Base-by-base conservation (phyloP, 2,888 invertebrate species). In the Philereme transversata region DNA sequence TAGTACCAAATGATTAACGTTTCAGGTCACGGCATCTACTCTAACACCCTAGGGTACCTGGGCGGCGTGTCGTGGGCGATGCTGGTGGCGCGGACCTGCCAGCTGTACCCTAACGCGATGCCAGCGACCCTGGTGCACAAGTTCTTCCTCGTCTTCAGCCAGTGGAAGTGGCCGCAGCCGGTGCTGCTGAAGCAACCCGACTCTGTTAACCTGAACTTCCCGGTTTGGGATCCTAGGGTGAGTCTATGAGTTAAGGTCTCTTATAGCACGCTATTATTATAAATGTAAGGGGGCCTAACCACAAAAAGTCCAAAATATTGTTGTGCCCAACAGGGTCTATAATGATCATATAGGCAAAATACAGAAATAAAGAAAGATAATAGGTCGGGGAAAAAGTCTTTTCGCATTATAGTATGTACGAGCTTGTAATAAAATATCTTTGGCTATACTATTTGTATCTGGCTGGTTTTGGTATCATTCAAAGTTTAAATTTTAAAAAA, bases 31-130 rank as follows among this genome's bases (percentile, higher is more conserved):
- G 99, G 99, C 56, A 98, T 99, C 72, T 99, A 99, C 92, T 99
- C 99, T 52, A 99, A 99, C 93, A 97, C 97, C 0, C 93, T 99
- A 73, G 99, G 99, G 47, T 99, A 99, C 87, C 95, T 99, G 54
- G 99, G 99, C 54, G 99, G 99, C 64, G 99, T 99, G 7, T 98
- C 99, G 0, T 99, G 99, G 99, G 99, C 99, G 3, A 99, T 99
- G 98, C 90, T 99, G 57, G 99, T 99, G 0, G 99, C 99, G 0
- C 94, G 99, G 68, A 99, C 99, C 0, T 99, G 99, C 85, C 99
- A 99, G 86, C 92, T 99, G 43, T 99, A 99, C 92, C 99, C 99
- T 4, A 98, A 99, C 89, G 99, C 99, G 2, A 95, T 96, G 40
- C 97, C 99, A 0, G 96, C 99, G 4, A 98, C 98, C 0, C 91